Conservation (phyloP, 2,888 invertebrate species). For the Cyrtodaria siliqua region DNA sequence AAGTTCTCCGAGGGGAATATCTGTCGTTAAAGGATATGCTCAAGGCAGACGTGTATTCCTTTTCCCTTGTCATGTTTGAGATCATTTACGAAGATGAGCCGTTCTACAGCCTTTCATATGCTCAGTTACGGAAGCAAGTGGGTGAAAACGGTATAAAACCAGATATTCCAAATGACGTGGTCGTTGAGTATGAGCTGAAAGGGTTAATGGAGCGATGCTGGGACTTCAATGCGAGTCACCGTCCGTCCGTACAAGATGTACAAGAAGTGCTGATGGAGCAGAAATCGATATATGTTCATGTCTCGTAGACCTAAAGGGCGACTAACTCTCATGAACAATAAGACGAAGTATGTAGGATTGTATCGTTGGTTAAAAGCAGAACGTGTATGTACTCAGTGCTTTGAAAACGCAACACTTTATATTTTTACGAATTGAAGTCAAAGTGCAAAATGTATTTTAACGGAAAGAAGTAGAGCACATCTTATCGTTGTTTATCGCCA, state of each 20-base stretch:
- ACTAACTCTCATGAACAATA: too few relatives aligned
- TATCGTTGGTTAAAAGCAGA: too few relatives aligned
- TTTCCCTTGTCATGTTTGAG: slow-evolving; percentile 55
- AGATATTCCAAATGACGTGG: slow-evolving; percentile 11
- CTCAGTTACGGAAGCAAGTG: slow-evolving; percentile 47
- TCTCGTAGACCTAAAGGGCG: too few relatives aligned
- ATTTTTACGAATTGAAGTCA: too few relatives aligned
- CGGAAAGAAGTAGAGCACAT: too few relatives aligned
- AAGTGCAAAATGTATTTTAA: too few relatives aligned
- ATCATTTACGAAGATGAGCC: slow-evolving; percentile 58
- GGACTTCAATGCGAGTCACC: slow-evolving; percentile 16
- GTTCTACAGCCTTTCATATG: slow-evolving; percentile 35
- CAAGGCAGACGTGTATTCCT: slow-evolving; percentile 57
- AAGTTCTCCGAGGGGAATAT: slow-evolving; percentile 58
- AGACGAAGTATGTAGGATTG: too few relatives aligned
- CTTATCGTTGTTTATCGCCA: too few relatives aligned
- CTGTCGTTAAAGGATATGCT: slow-evolving; percentile 40
- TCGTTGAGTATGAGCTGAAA: neutral
- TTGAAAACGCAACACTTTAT: too few relatives aligned
- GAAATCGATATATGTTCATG: too few relatives aligned
- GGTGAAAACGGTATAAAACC: slow-evolving; percentile 47
- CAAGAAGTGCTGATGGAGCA: too few relatives aligned
- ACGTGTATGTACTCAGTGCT: too few relatives aligned
- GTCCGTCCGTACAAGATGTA: slow-evolving; percentile 11
- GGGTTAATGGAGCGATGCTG: neutral